Conservation (phyloP, 2,888 invertebrate species). For the Polylopha cassiicola region DNA sequence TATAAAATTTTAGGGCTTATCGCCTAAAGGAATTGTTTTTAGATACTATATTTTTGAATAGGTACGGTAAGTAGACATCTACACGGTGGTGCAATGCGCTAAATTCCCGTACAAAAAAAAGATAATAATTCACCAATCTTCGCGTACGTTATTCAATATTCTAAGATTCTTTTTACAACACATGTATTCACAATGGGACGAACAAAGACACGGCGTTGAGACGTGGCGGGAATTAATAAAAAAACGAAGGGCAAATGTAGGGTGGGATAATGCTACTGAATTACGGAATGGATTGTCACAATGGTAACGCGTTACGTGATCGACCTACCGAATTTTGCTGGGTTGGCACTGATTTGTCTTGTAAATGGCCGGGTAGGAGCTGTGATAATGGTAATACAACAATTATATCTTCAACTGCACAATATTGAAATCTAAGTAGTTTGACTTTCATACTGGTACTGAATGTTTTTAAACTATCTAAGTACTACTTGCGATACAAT, state of each 20-base stretch:
- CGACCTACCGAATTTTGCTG: slow-evolving; percentile 52
- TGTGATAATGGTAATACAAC: too few species aligned
- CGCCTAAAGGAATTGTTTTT: too few species aligned
- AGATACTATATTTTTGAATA: too few species aligned
- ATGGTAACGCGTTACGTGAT: slow-evolving; percentile 60
- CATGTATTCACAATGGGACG: slow-evolving; percentile 62
- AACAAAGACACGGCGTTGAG: slow-evolving; percentile 51
- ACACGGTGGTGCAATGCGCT: slow-evolving; percentile 35
- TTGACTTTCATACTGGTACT: too few species aligned
- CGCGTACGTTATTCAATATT: slow-evolving; percentile 39
- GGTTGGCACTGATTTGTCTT: slow-evolving; percentile 42
- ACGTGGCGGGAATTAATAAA: slow-evolving; percentile 71
- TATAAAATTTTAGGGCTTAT: too few species aligned
- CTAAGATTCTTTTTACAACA: slow-evolving; percentile 62
- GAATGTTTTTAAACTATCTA: too few species aligned
- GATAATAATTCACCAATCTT: slow-evolving; percentile 45
- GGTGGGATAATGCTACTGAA: slow-evolving; percentile 55
- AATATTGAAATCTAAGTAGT: too few species aligned
- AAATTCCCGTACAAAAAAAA: slow-evolving; percentile 40
- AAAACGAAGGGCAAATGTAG: slow-evolving; percentile 52
- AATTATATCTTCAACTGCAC: too few species aligned
- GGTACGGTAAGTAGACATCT: slow-evolving; percentile 22
- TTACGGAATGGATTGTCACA: slow-evolving; percentile 58
- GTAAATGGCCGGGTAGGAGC: too few species aligned
- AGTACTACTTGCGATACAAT: too few species aligned